phyloP scores from a whole-genome alignment of 2,888 invertebrate species.

The Drosophila testacea region DNA sequence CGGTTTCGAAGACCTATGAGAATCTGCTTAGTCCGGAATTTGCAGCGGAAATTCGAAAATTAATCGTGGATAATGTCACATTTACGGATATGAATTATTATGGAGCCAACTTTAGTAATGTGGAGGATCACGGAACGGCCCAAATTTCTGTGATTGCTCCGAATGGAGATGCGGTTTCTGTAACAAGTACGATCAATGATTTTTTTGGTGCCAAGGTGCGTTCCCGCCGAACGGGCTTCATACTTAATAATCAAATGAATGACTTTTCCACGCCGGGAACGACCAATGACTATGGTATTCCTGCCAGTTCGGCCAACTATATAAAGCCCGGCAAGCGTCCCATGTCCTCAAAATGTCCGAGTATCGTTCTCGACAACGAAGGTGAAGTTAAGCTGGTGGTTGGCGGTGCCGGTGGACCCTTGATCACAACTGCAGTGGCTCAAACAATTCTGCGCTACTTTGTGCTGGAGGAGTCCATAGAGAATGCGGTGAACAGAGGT shows the following conservation, averaged over 20 bases:
- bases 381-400: conserved; percentile 88
- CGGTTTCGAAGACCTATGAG: conserved; percentile 82
- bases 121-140: conserved; percentile 94
- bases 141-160: conserved; percentile 94
- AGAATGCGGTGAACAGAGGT: conserved; percentile 89
- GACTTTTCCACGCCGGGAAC: conserved; percentile 94
- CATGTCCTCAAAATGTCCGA: conserved; percentile 95
- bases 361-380: conserved; percentile 89
- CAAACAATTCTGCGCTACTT: conserved; percentile 88
- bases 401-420: conserved; percentile 95
- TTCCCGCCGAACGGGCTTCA: conserved; percentile 92
- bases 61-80: conserved; percentile 87
- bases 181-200: conserved; percentile 94
- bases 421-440: conserved; percentile 93
- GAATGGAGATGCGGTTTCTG: conserved; percentile 95
- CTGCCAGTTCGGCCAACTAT: conserved; percentile 93
- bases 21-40: conserved; percentile 89
- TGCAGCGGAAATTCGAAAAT: conserved; percentile 86
- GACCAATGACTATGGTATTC: conserved; percentile 90
- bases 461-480: conserved; percentile 88
- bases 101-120: conserved; percentile 88
- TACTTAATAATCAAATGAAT: conserved; percentile 98
- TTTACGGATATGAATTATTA: conserved; percentile 89
- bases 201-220: conserved; percentile 91
- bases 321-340: conserved; percentile 93